phyloP scores from a whole-genome alignment of 2,797 vertebrate species.

The Erethizon dorsatum region DNA sequence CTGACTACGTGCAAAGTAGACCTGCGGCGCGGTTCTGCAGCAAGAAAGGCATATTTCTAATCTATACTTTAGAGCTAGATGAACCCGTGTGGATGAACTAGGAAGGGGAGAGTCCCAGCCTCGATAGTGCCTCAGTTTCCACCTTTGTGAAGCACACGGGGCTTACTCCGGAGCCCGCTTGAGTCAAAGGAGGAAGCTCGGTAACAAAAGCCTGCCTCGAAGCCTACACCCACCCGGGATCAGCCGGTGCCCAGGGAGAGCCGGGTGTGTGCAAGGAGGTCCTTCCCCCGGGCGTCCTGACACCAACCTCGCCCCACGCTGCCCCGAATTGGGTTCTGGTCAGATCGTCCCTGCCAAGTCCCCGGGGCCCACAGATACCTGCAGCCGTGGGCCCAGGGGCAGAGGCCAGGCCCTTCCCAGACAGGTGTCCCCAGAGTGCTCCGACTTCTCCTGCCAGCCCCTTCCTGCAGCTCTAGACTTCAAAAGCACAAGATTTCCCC shows the following conservation, averaged over 20 bases:
- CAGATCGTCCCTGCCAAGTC: not conserved
- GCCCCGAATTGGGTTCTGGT: not conserved
- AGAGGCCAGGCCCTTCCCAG: not conserved
- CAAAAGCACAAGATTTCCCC: not conserved
- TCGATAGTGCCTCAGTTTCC: not conserved
- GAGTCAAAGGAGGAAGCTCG: not conserved
- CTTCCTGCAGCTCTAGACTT: not conserved
- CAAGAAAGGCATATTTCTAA: constrained; percentile 1
- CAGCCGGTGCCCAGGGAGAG: not conserved
- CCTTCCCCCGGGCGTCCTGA: not conserved
- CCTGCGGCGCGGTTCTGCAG: not conserved
- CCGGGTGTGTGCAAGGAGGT: not conserved
- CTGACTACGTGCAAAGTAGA: not conserved
- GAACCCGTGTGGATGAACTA: not conserved
- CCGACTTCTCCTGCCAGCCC: rapidly evolving
- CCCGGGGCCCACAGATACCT: not conserved
- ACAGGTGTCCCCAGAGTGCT: rapidly evolving
- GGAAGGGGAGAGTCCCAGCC: not conserved
- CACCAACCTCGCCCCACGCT: not conserved
- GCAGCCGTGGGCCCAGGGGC: too few species aligned
- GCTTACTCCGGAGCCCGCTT: not conserved
- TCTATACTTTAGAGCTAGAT: not conserved
- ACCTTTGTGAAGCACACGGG: not conserved
- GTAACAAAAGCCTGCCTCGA: not conserved
- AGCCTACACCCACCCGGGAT: not conserved